Conservation (phyloP, 2,113 vertebrate genomes). For the Miniopterus natalensis region DNA sequence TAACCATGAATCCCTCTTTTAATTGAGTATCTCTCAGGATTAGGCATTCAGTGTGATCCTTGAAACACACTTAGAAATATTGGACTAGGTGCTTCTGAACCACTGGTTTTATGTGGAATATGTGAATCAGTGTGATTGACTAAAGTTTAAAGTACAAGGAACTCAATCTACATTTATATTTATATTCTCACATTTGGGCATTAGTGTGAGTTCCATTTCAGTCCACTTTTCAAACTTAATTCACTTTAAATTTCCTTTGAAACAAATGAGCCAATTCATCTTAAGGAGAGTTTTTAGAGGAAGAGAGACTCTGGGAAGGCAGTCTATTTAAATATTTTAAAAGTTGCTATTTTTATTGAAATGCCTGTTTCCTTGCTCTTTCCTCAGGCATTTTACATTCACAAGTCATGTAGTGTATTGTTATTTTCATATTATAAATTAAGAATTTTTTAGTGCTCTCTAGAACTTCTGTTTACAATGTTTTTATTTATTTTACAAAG, state of each 20-base stretch:
- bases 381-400: conserved; percentile 51
- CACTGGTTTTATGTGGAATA: conserved; percentile 17
- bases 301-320: conserved; percentile 38
- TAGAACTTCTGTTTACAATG: background rate
- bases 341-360: conserved; percentile 66
- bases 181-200: background rate
- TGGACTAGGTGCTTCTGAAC: conserved; percentile 14
- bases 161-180: conserved; percentile 45
- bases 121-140: background rate
- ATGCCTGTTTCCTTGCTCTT: conserved; percentile 29
- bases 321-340: conserved; percentile 69
- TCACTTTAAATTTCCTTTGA: conserved; percentile 61
- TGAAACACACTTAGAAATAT: background rate
- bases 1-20: background rate
- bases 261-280: conserved; percentile 64
- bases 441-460: conserved; percentile 24
- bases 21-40: background rate
- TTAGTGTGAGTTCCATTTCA: conserved; percentile 48
- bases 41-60: background rate
- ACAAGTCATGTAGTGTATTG: background rate
- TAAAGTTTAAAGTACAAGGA: conserved; percentile 27
- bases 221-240: conserved; percentile 57
- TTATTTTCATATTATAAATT: conserved; percentile 56
- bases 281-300: conserved; percentile 61
- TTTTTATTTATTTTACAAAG: too few species aligned